Conservation (phyloP, 2,113 vertebrate genomes). For the Leucopsar rothschildi region DNA sequence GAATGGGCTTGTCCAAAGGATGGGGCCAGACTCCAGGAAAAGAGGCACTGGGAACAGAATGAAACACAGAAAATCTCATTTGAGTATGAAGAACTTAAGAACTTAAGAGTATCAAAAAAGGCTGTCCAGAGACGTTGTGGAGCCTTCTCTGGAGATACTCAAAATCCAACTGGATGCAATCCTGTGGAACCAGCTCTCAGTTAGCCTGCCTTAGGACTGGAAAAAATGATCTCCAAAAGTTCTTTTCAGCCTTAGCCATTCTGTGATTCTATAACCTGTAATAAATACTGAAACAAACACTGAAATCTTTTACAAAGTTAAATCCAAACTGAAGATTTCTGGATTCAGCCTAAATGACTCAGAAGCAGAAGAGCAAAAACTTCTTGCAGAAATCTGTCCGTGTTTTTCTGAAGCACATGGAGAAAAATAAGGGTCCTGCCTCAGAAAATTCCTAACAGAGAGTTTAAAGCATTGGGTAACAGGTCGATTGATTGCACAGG, state of each 20-base stretch:
- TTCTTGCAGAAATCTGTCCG: neutral
- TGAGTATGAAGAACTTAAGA: neutral
- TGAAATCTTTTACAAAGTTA: neutral
- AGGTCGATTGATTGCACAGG: conserved; percentile 31
- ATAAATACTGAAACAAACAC: neutral
- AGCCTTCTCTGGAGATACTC: neutral
- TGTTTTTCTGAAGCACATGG: neutral
- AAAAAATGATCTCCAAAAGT: neutral
- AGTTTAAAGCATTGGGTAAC: neutral
- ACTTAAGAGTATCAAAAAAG: neutral
- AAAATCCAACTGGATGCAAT: fast-evolving
- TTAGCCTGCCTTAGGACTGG: neutral
- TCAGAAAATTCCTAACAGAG: neutral
- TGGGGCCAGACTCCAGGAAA: neutral
- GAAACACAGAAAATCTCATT: neutral
- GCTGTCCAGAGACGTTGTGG: neutral
- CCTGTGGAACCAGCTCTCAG: neutral
- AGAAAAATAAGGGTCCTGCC: neutral
- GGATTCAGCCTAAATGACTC: neutral
- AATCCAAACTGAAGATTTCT: neutral
- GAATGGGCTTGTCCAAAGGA: neutral
- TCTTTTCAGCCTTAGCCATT: neutral
- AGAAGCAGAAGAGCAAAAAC: neutral
- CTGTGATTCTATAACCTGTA: neutral
- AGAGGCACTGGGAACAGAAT: neutral